phyloP scores from a whole-genome alignment of 1,140 invertebrate species.

The Magallana ariakensis region DNA sequence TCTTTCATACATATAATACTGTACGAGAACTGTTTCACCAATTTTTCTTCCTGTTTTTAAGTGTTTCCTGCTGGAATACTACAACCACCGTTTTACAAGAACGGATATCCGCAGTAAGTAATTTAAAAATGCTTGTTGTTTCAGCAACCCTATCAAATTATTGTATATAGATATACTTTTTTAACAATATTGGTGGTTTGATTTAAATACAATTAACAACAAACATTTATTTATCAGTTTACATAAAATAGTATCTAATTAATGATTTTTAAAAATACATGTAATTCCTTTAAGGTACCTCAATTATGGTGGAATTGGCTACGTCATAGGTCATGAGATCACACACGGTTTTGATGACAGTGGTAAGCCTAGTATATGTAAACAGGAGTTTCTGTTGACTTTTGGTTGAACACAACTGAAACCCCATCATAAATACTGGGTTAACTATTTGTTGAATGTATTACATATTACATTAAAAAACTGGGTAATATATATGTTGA shows the following conservation, averaged over 20 bases:
- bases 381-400: too few relatives aligned
- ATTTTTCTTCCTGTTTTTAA: constrained; percentile 30
- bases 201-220: too few relatives aligned
- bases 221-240: too few relatives aligned
- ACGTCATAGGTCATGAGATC: constrained; percentile 84
- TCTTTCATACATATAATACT: neutral
- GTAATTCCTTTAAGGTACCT: constrained; percentile 76
- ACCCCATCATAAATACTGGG: too few relatives aligned
- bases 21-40: too few relatives aligned
- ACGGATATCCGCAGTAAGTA: constrained; percentile 87
- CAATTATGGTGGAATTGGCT: constrained; percentile 83
- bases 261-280: neutral
- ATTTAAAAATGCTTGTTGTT: neutral
- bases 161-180: too few relatives aligned
- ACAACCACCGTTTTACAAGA: constrained; percentile 91
- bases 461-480: too few relatives aligned
- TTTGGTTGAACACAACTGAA: too few relatives aligned
- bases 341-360: constrained; percentile 82
- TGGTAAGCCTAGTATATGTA: constrained; percentile 77
- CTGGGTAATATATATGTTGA: too few relatives aligned
- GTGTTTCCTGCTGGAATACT: constrained; percentile 84
- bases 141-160: too few relatives aligned
- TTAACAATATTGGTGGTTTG: too few relatives aligned
- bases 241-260: neutral
- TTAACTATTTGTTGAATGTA: too few relatives aligned